These are phyloP conservation scores for Synaphobranchus kaupii DNA, from an alignment of 2,797 vertebrate genomes.

Conservation along the genomic window DNA sequence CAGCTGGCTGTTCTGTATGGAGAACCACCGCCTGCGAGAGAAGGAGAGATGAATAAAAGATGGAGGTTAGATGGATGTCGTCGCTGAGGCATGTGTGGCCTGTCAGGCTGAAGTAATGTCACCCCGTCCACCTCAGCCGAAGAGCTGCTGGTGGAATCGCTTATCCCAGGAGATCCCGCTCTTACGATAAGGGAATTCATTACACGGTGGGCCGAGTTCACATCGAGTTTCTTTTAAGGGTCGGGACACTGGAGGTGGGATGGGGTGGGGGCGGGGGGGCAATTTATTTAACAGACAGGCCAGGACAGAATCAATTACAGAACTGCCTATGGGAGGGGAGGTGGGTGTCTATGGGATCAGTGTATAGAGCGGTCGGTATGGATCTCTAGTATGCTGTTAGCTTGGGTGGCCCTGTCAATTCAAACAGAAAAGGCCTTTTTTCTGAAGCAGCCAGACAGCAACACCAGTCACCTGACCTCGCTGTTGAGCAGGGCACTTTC, in stretches of 20 bases:
- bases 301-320: conserved; percentile 20
- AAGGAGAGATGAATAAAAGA: conserved; percentile 43
- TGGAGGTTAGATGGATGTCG: conserved; percentile 36
- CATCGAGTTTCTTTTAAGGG: conserved; percentile 11
- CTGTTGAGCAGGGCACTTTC: background rate
- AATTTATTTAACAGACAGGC: conserved; percentile 4
- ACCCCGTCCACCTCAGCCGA: conserved; percentile 18
- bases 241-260: background rate
- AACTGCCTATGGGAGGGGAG: background rate
- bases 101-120: conserved; percentile 32
- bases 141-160: conserved; percentile 33
- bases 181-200: background rate
- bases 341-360: background rate
- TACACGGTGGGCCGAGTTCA: background rate
- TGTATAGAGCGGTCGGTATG: background rate
- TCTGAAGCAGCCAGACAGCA: background rate
- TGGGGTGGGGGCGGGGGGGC: background rate
- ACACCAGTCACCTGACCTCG: background rate
- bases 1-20: conserved; percentile 98
- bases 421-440: background rate
- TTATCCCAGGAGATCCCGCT: conserved; percentile 11
- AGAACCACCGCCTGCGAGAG: conserved; percentile 90
- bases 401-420: background rate
- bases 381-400: conserved; percentile 1
- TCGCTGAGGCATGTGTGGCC: conserved; percentile 13